Percentiles rank a stretch among this genome's conserved stretches.
These are phyloP conservation scores for Brachyhypopomus gauderio DNA, from an alignment of 2,113 vertebrate species.

Conservation along the genomic window DNA sequence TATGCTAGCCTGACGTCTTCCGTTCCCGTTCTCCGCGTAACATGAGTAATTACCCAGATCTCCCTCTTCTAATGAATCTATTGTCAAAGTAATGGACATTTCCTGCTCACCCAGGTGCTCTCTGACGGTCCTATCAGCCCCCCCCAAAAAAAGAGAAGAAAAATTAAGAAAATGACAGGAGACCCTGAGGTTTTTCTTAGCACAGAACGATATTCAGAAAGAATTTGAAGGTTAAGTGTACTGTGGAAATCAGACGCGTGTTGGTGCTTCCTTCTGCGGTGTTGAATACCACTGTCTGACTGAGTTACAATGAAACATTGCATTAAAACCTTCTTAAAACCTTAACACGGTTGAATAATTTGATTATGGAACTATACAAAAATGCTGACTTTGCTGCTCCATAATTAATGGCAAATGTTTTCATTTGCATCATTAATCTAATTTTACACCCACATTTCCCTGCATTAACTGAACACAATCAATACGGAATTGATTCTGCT, in stretches of 20 bases:
- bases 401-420: slow-evolving; percentile 50
- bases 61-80: slow-evolving; percentile 90
- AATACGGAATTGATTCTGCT: slow-evolving; percentile 42
- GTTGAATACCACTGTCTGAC: slow-evolving; percentile 26
- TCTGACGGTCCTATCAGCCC: slow-evolving; percentile 83
- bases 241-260: too few species aligned
- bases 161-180: not conserved
- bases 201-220: not conserved
- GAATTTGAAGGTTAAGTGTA: not conserved
- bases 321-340: slow-evolving; percentile 15
- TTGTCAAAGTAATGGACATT: slow-evolving; percentile 93
- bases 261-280: not conserved
- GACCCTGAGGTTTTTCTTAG: too few species aligned
- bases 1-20: slow-evolving; percentile 89
- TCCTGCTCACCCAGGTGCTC: slow-evolving; percentile 97
- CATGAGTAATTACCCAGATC: slow-evolving; percentile 98
- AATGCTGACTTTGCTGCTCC: slow-evolving; percentile 41
- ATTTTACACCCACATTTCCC: slow-evolving; percentile 43
- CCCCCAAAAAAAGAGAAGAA: slow-evolving; percentile 32
- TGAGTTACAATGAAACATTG: not conserved
- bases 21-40: slow-evolving; percentile 95
- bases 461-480: slow-evolving; percentile 50
- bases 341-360: slow-evolving; percentile 28
- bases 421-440: slow-evolving; percentile 35
- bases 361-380: slow-evolving; percentile 39